Base-by-base conservation (phyloP, 2,113 vertebrate genomes). In the Trichechus manatus region DNA sequence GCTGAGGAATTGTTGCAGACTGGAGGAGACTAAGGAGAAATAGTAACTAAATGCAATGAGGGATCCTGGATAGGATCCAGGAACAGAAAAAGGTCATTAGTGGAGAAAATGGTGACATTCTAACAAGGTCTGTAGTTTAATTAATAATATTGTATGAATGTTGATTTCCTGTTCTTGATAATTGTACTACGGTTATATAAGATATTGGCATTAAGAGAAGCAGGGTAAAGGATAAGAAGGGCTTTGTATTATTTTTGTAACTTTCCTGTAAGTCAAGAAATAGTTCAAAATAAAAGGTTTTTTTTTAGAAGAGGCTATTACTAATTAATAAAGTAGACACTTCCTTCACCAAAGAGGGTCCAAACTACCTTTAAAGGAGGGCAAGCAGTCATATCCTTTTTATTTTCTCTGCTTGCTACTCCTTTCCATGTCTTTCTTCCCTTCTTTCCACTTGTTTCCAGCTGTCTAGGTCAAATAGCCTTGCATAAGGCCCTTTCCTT, bases 131-230 rank as follows among this genome's bases (percentile, higher is more conserved):
- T 89, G 19, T n/a, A 75, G 70, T 61, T 95, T 92, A 93, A 95
- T 92, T 93, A 94, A 63, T 93, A 89, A 75, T 92, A 85, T 22
- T 36, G 9, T 84, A 25, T 96, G 50, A 91, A 77, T 92, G 79
- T 84, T 89, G 80, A 66, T 92, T 64, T 93, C 94, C 64, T 87
- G 19, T 89, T 91, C 92, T 88, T 27, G 53, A 80, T 91, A 83
- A 80, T 36, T 84, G 23, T 66, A 5, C 74, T 36, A 0, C 10
- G 9, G 39, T 96, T 93, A 77, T 44, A 3, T 31, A 90, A 93
- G 89, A 89, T 0, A 1, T 63, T 77, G 74, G 64, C 75, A 23
- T 91, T 50, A 53, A 87, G 74, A 75, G n/a, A 94, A 80, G 79
- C 36, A 36, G 29, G 2, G 0, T 63, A 42, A 89, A 81, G 36